These are phyloP conservation scores for Hippoglossus stenolepis DNA, from an alignment of 2,113 vertebrate species.

Conservation along the genomic window DNA sequence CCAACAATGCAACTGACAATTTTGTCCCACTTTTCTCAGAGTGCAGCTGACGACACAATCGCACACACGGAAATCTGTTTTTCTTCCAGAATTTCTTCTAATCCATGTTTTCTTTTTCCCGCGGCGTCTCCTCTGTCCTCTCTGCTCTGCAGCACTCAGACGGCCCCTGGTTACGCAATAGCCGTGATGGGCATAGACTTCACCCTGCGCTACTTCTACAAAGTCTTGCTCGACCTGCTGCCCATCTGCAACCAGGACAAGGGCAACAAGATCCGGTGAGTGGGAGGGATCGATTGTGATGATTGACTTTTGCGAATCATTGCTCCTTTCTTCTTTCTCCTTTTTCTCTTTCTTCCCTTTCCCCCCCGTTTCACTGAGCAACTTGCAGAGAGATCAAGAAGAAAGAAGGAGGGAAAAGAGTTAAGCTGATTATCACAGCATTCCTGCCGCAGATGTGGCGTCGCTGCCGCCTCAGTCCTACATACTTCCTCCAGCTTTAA, in stretches of 20 bases:
- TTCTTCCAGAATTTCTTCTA: background rate
- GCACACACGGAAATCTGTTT: background rate
- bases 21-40: background rate
- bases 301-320: background rate
- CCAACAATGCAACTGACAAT: background rate
- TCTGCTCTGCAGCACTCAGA: conserved; percentile 71
- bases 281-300: background rate
- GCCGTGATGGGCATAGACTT: conserved; percentile 99
- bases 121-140: background rate
- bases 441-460: conserved; percentile 70
- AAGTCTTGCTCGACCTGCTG: conserved; percentile 94
- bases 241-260: conserved; percentile 97
- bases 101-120: background rate
- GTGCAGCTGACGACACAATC: background rate
- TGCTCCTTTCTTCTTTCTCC: background rate
- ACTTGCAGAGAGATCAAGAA: conserved; percentile 23
- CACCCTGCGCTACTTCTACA: conserved; percentile 97
- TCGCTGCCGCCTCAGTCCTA: conserved; percentile 46
- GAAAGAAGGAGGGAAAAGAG: conserved; percentile 34
- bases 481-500: conserved; percentile 49
- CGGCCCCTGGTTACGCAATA: conserved; percentile 91
- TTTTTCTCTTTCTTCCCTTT: background rate
- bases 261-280: conserved; percentile 95
- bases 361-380: conserved; percentile 1
- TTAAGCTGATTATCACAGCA: conserved; percentile 78